A percentile compares a stretch with the other conserved stretches of the same genome.
Evolutionary conservation across 2,888 invertebrate species (phyloP).

Genomic region (Macrophya annulata): DNA sequence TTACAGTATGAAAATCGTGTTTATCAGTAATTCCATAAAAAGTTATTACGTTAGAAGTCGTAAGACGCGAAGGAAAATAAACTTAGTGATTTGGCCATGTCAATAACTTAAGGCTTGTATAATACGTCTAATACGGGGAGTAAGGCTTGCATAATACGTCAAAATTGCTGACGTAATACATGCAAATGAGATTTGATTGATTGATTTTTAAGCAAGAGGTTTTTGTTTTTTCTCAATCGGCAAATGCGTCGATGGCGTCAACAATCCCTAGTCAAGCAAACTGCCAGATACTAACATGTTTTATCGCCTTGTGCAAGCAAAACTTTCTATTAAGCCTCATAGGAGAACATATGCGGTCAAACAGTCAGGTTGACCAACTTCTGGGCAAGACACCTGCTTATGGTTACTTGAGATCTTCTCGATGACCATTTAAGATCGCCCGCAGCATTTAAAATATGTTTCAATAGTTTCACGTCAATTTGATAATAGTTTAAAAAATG

Average conservation of each 20-base stretch:
- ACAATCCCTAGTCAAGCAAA: background rate
- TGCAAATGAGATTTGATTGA: background rate
- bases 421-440: background rate
- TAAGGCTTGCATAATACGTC: background rate
- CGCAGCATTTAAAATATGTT: background rate
- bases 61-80: background rate
- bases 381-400: background rate
- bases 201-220: background rate
- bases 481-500: background rate
- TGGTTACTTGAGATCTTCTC: background rate
- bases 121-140: background rate
- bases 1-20: background rate
- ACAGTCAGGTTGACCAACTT: constrained; percentile 38
- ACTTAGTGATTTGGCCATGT: background rate
- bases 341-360: constrained; percentile 45
- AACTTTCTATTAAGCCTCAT: constrained; percentile 29
- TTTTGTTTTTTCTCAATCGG: background rate
- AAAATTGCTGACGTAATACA: background rate
- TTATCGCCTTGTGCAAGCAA: background rate
- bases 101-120: background rate
- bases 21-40: background rate
- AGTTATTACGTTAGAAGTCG: background rate
- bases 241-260: constrained; percentile 17
- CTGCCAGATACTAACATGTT: constrained; percentile 4
- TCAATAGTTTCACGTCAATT: background rate